Percentiles rank a stretch among this genome's conserved stretches.
Evolutionary conservation across 2,888 invertebrate genomes (phyloP).

Genomic region (Chrysomela aeneicollis): DNA sequence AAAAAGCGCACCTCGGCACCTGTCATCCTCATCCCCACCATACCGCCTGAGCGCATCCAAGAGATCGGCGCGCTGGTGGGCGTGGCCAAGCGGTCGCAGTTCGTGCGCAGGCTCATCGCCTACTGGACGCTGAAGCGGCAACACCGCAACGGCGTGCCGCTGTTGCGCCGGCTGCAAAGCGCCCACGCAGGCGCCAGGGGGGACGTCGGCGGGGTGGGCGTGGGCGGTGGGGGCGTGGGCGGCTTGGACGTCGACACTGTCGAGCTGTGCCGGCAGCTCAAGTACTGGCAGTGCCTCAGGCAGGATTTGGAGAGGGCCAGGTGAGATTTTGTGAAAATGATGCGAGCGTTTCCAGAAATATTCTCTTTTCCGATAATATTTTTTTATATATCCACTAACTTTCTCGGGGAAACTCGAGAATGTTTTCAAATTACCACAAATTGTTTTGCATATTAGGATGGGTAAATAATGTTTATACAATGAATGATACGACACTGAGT

Average conservation of each 20-base stretch:
- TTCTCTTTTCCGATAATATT: too few relatives aligned
- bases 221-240: too few relatives aligned
- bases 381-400: too few relatives aligned
- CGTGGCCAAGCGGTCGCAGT: slow-evolving; percentile 77
- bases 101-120: slow-evolving; percentile 76
- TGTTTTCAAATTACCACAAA: too few relatives aligned
- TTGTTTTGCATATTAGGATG: too few relatives aligned
- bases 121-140: slow-evolving; percentile 98
- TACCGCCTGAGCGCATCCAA: slow-evolving; percentile 86
- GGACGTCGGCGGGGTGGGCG: too few relatives aligned
- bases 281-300: slow-evolving; percentile 92
- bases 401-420: too few relatives aligned
- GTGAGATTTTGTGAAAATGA: too few relatives aligned
- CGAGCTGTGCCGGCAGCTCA: slow-evolving; percentile 84
- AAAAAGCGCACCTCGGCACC: slow-evolving; percentile 91
- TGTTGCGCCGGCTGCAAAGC: slow-evolving; percentile 84
- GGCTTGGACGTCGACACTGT: slow-evolving; percentile 72
- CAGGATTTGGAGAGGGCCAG: slow-evolving; percentile 91
- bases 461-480: too few relatives aligned
- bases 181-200: slow-evolving; percentile 55
- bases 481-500: too few relatives aligned
- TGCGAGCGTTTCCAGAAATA: too few relatives aligned
- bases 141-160: slow-evolving; percentile 93
- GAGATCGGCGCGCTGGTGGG: slow-evolving; percentile 84
- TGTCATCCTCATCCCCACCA: slow-evolving; percentile 91